Conservation (phyloP, 2,113 vertebrate species). For the Crotalus viridis region DNA sequence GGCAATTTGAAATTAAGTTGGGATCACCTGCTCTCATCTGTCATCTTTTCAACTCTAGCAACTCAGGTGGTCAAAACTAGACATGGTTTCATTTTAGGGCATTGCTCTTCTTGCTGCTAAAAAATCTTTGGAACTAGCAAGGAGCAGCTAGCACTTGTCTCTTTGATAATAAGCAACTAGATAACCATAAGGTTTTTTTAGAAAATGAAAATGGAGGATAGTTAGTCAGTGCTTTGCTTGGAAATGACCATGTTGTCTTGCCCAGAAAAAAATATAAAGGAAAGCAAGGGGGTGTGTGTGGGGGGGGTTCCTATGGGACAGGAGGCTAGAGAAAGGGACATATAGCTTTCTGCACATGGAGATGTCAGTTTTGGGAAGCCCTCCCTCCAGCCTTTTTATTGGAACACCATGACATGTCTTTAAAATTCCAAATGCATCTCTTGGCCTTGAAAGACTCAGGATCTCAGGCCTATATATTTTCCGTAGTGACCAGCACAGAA, state of each 20-base stretch:
- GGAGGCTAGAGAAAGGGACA: not conserved
- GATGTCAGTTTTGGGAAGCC: not conserved
- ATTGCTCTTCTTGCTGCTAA: not conserved
- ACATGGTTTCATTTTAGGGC: not conserved
- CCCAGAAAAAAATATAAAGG: not conserved
- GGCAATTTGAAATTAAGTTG: not conserved
- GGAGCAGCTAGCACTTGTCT: not conserved
- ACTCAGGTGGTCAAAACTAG: slow-evolving; percentile 10
- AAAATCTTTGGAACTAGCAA: not conserved
- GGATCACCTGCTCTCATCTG: not conserved
- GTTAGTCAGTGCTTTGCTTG: not conserved
- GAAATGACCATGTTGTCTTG: not conserved
- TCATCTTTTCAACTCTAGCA: not conserved
- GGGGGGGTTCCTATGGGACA: not conserved
- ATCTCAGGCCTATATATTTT: not conserved
- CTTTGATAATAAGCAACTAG: not conserved
- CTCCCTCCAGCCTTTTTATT: not conserved
- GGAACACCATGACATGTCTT: not conserved
- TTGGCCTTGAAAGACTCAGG: not conserved
- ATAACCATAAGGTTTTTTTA: not conserved
- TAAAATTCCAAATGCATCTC: not conserved
- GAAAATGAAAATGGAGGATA: not conserved
- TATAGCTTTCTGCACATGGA: not conserved
- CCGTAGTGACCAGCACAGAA: not conserved
- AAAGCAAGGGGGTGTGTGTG: not conserved